These are phyloP conservation scores for Amphiprion clarkii DNA, from an alignment of 2,797 vertebrate genomes.

Conservation along the genomic window DNA sequence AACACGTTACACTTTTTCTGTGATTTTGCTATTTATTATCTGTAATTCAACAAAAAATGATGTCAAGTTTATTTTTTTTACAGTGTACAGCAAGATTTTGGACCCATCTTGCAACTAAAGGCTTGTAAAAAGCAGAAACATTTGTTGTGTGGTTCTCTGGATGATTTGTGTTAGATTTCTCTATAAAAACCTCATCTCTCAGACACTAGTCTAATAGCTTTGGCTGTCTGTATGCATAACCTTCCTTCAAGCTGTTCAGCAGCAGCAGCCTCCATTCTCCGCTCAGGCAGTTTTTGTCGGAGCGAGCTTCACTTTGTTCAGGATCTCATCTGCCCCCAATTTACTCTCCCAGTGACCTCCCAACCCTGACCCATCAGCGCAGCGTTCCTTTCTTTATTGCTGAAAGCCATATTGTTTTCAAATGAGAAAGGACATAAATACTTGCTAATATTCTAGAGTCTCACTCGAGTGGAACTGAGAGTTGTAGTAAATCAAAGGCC, in stretches of 20 bases:
- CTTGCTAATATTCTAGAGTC: conserved; percentile 78
- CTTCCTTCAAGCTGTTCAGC: conserved; percentile 37
- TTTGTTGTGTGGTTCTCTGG: no score
- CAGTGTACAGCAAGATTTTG: no score
- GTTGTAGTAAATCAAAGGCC: conserved; percentile 80
- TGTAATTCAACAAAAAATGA: no score
- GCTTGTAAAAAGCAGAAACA: no score
- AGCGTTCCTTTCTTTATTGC: conserved; percentile 84
- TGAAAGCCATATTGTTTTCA: conserved; percentile 84
- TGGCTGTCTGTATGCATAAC: conserved; percentile 38
- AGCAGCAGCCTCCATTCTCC: conserved; percentile 51
- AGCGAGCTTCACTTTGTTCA: conserved; percentile 75
- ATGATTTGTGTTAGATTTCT: conserved; percentile 27
- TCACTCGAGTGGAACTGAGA: conserved; percentile 76
- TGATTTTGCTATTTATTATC: no score
- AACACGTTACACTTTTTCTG: no score
- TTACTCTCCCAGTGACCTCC: conserved; percentile 92
- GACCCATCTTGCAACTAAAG: no score
- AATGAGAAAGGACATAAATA: conserved; percentile 86
- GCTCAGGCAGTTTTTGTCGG: conserved; percentile 60
- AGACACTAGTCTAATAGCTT: conserved; percentile 30
- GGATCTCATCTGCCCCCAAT: conserved; percentile 96
- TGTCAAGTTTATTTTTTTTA: no score
- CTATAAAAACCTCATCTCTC: conserved; percentile 24
- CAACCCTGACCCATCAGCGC: conserved; percentile 90